Conservation (phyloP, 2,797 vertebrate genomes). For the Amazona ochrocephala region DNA sequence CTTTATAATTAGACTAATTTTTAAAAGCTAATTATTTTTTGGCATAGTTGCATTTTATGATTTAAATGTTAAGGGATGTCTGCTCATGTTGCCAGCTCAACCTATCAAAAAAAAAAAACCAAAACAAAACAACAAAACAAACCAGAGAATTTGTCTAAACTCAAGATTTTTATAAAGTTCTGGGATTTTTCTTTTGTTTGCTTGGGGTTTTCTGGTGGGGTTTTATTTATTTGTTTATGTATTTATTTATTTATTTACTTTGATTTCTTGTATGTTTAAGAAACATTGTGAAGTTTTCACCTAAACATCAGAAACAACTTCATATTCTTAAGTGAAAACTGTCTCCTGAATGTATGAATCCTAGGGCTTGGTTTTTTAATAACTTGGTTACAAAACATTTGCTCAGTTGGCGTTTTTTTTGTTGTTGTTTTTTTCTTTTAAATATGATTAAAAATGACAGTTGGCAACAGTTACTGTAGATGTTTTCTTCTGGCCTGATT, state of each 20-base stretch:
- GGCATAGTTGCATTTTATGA: background rate
- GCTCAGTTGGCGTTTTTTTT: background rate
- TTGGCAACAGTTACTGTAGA: background rate
- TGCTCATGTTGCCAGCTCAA: background rate
- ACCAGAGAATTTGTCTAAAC: background rate
- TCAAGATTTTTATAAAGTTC: background rate
- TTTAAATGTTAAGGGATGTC: background rate
- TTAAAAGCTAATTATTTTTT: background rate
- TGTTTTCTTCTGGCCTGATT: constrained; percentile 25
- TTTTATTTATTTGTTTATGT: background rate
- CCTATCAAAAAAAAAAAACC: background rate
- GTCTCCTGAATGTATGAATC: background rate
- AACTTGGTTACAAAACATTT: background rate
- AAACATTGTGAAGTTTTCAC: background rate
- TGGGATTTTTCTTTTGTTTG: background rate
- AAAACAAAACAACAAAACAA: background rate
- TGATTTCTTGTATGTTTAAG: background rate
- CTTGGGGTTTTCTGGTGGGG: background rate
- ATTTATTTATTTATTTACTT: background rate
- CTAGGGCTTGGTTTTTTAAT: background rate
- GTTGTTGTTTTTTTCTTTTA: background rate
- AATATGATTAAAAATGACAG: constrained; percentile 18
- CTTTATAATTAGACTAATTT: background rate
- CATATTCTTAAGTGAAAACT: background rate
- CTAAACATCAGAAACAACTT: background rate